Base-by-base conservation (phyloP, 2,888 invertebrate species). In the Lordiphosa andalusiaca region DNA sequence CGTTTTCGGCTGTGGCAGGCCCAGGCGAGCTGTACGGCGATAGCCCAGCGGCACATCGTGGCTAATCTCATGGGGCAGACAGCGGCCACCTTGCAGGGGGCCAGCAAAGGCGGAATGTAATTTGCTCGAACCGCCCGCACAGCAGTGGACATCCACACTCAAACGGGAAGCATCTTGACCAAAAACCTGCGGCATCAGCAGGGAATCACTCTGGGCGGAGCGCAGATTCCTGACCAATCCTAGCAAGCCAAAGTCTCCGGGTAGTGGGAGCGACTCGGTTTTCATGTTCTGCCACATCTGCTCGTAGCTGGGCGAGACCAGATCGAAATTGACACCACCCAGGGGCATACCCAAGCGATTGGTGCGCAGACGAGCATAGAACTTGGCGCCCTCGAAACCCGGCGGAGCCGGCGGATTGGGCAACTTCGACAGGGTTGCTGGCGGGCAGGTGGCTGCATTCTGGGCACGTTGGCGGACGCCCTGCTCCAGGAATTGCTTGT, bases 321-420 rank as follows among this genome's bases (percentile, higher is more conserved):
- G 3, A n/a, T 77, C 74, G 19, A 77, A 63, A 19, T 47, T 55
- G 0, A 81, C 53, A 0, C 84, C 82, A 6, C 77, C 82, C 36
- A 63, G 12, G 0, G 77, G 74, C 41, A 69, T n/a, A 2, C 74
- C 78, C 40, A 53, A 5, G 10, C 33, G 47, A 52, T 77, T 81
- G 47, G 82, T 60, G n/a, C 53, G 62, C 25, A 84, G 13, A 2
- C 74, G 60, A 0, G 69, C 71, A n/a, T 47, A 73, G 35, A 65
- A 36, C 0, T 42, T 51, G 3, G 16, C 0, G 0, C 49, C 13
- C 21, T 63, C 68, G 23, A 57, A 81, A 0, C 74, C 77, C 0
- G 84, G 73, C 3, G 77, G 81, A 0, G 30, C n/a, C 10, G 37
- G 6, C 6, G 2, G 4, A 2, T 0, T n/a, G 1, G 5, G 38